Evolutionary conservation across 2,113 vertebrate species (phyloP).

Genomic region (Vireo altiloquus): DNA sequence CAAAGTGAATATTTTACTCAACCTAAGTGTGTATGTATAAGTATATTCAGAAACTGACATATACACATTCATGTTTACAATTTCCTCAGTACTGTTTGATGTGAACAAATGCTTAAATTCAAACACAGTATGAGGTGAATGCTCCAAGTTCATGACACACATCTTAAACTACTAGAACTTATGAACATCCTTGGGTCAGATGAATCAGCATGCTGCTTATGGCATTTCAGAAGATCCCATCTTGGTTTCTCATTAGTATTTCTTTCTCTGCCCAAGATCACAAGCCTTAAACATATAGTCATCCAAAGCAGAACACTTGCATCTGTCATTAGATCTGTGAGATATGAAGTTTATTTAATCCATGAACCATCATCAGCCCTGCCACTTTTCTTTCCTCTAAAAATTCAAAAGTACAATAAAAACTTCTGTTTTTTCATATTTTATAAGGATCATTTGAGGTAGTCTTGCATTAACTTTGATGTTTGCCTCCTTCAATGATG

Average conservation of each 20-base stretch:
- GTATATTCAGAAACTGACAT: background rate
- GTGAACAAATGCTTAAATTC: background rate
- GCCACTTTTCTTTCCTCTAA: background rate
- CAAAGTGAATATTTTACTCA: background rate
- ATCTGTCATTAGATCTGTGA: background rate
- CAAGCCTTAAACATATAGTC: background rate
- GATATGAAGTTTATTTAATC: background rate
- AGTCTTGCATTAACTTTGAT: constrained; percentile 2
- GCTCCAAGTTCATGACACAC: background rate
- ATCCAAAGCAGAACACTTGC: background rate
- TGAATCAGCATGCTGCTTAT: background rate
- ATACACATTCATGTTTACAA: background rate
- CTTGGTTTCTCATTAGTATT: background rate
- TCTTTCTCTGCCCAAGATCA: background rate
- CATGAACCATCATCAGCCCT: background rate
- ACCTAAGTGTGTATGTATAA: accelerated
- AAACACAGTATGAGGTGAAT: background rate
- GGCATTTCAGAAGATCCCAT: background rate
- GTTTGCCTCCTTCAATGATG: constrained; percentile 50
- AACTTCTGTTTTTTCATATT: background rate
- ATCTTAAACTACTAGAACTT: background rate
- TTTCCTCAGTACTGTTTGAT: background rate
- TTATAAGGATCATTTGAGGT: constrained; percentile 38
- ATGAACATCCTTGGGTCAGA: background rate
- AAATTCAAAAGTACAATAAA: constrained; percentile 37